Percentiles rank a stretch among this genome's conserved stretches.
These are phyloP conservation scores for Pseudanteris insignis DNA, from an alignment of 2,888 invertebrate species.

Conservation along the genomic window DNA sequence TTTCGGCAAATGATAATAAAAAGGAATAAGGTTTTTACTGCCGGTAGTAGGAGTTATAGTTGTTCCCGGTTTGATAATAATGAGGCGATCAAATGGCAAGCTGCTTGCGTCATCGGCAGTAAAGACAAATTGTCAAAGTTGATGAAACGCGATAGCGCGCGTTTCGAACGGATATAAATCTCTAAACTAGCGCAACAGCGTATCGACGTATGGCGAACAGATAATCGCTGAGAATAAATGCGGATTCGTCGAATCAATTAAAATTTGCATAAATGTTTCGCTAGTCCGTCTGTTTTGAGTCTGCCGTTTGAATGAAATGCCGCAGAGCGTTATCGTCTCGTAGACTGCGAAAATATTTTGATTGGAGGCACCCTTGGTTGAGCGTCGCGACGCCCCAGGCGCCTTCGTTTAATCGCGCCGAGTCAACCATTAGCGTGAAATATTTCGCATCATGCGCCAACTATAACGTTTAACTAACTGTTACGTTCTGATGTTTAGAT, in stretches of 20 bases:
- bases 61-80: too few species aligned
- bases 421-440: constrained; percentile 15
- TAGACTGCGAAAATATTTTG: constrained; percentile 39
- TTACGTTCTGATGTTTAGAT: neutral
- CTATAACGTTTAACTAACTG: constrained; percentile 9
- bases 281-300: too few species aligned
- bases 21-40: too few species aligned
- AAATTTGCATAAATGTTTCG: constrained; percentile 34
- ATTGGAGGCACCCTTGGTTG: constrained; percentile 29
- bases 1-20: too few species aligned
- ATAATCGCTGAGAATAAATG: constrained; percentile 33
- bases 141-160: too few species aligned
- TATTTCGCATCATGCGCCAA: constrained; percentile 13
- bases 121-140: too few species aligned
- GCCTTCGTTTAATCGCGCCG: constrained; percentile 21
- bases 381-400: constrained; percentile 38
- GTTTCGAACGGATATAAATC: too few species aligned
- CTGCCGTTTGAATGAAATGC: constrained; percentile 18
- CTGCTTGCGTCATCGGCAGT: too few species aligned
- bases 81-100: too few species aligned
- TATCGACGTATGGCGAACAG: too few species aligned
- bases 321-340: constrained; percentile 23
- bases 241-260: constrained; percentile 36
- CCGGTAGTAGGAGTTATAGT: too few species aligned
- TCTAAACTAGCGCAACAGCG: too few species aligned